Evolutionary conservation across 2,797 vertebrate species (phyloP), one percentile per base, ranked within the genome.

Genomic region (Ficedula albicollis): DNA sequence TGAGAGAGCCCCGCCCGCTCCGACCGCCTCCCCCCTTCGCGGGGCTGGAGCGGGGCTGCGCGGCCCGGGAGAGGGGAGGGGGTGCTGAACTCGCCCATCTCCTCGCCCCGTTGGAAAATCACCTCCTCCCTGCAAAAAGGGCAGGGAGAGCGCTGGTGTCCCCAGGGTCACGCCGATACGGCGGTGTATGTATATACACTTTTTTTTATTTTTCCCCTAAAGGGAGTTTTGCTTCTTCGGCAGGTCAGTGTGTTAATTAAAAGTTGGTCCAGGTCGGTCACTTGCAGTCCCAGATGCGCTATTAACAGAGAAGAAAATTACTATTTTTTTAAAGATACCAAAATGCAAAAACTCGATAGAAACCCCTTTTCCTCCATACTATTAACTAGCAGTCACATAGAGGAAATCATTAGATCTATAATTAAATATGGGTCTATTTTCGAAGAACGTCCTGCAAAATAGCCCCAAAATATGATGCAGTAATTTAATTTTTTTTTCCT

Each of bases 401-500:
- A 86, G 82, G 84, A 96, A 96, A 95, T 97, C 90, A 97, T 96
- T 96, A 96, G 89, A 96, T 83, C 83, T 74, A 81, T 79, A 94
- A 97, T 97, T 96, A 97, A 97, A 90, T 82, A 95, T 39, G 66
- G 75, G 86, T 79, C 91, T 60, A 67, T 91, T 97, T 96, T 94
- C 94, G 89, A 94, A 95, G 81, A 81, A 72, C 32, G 60, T 90
- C 59, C 55, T 82, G 89, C 39, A 90, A 90, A 95, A 95, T 72
- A 85, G 68, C 68, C 75, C 66, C 69, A 43, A 96, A 96, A 96
- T 96, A 95, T 89, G 95, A 96, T 96, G 83, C 72, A 94, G 96
- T 92, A 97, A 98, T 98, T 97, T 97, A 96, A 90, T 96, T 96
- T 89, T 97, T 97, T 76, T 88, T 88, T 83, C 89, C 95, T 95